Evolutionary conservation across 2,888 invertebrate genomes (phyloP).

Genomic region (Latheticus oryzae): DNA sequence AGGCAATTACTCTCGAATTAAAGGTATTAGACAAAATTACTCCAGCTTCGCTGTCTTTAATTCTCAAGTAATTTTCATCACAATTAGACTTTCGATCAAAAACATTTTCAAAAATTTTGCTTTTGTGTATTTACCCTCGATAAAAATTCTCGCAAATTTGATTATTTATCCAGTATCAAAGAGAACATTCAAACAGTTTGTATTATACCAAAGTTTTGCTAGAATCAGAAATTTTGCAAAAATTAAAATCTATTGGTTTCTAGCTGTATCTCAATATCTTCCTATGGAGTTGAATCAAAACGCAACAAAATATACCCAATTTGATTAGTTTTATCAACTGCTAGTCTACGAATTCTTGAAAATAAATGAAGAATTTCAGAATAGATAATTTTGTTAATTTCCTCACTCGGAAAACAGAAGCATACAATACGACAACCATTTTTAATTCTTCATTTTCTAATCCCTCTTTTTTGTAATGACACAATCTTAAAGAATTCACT

Average conservation of each 20-base stretch:
- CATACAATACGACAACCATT: constrained; percentile 64
- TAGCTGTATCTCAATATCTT: too few species aligned
- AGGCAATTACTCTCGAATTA: too few species aligned
- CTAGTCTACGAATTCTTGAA: too few species aligned
- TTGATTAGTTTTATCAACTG: constrained; percentile 59
- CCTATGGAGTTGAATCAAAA: constrained; percentile 61
- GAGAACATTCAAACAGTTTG: constrained; percentile 69
- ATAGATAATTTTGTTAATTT: constrained; percentile 13
- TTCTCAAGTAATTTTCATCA: too few species aligned
- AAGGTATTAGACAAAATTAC: too few species aligned
- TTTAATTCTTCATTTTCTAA: constrained; percentile 65
- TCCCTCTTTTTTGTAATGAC: constrained; percentile 59
- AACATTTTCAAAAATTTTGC: too few species aligned
- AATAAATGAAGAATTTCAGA: constrained; percentile 2
- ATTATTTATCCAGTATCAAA: constrained; percentile 71
- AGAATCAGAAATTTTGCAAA: constrained; percentile 3
- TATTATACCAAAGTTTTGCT: constrained; percentile 73
- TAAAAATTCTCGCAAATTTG: constrained; percentile 69
- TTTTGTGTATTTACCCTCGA: too few species aligned
- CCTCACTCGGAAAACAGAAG: constrained; percentile 58
- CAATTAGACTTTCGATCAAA: too few species aligned
- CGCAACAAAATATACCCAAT: constrained; percentile 63
- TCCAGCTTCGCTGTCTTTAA: too few species aligned
- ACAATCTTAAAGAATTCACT: constrained; percentile 63
- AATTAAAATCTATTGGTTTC: too few species aligned